Conservation (phyloP, 2,888 invertebrate genomes). For the Eristalis intricaria region DNA sequence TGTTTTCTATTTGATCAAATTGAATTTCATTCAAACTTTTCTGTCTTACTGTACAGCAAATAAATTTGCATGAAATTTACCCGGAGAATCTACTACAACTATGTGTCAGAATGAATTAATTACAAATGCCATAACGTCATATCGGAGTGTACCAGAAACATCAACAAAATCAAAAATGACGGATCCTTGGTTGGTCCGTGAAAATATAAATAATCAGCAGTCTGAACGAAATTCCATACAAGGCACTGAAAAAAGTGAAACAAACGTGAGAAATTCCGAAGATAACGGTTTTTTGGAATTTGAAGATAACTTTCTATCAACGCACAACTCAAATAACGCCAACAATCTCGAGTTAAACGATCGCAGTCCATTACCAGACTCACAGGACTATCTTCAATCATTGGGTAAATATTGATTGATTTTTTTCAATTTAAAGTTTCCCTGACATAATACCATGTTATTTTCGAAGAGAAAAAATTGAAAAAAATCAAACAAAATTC, state of each 20-base stretch:
- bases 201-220: constrained; percentile 56
- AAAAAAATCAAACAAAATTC: constrained; percentile 82
- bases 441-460: not conserved
- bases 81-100: not conserved
- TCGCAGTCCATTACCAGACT: constrained; percentile 81
- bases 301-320: constrained; percentile 84
- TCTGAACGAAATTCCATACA: constrained; percentile 47
- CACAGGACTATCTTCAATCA: constrained; percentile 82
- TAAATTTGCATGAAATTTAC: not conserved
- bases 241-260: constrained; percentile 37
- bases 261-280: constrained; percentile 26
- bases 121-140: constrained; percentile 40
- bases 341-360: constrained; percentile 76
- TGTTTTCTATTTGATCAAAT: too few relatives aligned
- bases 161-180: constrained; percentile 73
- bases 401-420: constrained; percentile 83
- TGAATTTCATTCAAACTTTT: not conserved
- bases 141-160: constrained; percentile 31
- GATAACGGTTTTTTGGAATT: constrained; percentile 77
- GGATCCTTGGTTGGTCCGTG: constrained; percentile 76
- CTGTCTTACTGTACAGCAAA: constrained; percentile 25
- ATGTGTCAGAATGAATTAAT: not conserved
- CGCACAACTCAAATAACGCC: constrained; percentile 77
- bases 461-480: constrained; percentile 80
- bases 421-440: not conserved